Percentiles rank a stretch among this genome's conserved stretches.
Evolutionary conservation across 1,140 invertebrate genomes (phyloP).

Genomic region (Anadara kagoshimensis): DNA sequence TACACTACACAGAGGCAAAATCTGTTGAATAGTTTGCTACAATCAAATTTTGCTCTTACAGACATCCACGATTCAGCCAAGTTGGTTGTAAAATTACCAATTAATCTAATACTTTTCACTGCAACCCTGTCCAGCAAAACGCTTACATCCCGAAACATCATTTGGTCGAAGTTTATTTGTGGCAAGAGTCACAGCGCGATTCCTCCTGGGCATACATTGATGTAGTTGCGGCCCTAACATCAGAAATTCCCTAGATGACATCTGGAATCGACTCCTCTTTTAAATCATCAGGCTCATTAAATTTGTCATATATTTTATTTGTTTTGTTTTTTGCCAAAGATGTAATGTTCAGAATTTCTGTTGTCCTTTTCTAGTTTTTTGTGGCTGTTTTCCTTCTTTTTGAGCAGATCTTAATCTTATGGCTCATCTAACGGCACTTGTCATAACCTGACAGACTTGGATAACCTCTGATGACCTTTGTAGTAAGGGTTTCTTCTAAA

Average conservation of each 20-base stretch:
- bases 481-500: slow-evolving; percentile 27
- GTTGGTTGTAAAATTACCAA: slow-evolving; percentile 33
- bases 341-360: slow-evolving; percentile 24
- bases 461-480: slow-evolving; percentile 35
- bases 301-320: neutral
- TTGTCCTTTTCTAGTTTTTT: slow-evolving; percentile 27
- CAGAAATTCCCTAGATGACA: neutral
- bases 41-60: slow-evolving; percentile 38
- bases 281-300: neutral
- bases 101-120: slow-evolving; percentile 13
- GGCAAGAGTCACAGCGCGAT: neutral
- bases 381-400: slow-evolving; percentile 13
- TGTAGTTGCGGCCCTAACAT: neutral
- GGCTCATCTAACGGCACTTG: slow-evolving; percentile 44
- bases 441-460: slow-evolving; percentile 17
- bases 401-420: slow-evolving; percentile 34
- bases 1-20: slow-evolving; percentile 27
- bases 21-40: slow-evolving; percentile 24
- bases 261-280: neutral
- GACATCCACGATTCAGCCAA: slow-evolving; percentile 36
- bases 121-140: slow-evolving; percentile 11
- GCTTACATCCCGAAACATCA: slow-evolving; percentile 17
- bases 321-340: slow-evolving; percentile 13
- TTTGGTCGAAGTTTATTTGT: neutral
- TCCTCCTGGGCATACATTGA: neutral